Evolutionary conservation across 2,113 vertebrate species (phyloP).

Genomic region (Dipodomys ordii): DNA sequence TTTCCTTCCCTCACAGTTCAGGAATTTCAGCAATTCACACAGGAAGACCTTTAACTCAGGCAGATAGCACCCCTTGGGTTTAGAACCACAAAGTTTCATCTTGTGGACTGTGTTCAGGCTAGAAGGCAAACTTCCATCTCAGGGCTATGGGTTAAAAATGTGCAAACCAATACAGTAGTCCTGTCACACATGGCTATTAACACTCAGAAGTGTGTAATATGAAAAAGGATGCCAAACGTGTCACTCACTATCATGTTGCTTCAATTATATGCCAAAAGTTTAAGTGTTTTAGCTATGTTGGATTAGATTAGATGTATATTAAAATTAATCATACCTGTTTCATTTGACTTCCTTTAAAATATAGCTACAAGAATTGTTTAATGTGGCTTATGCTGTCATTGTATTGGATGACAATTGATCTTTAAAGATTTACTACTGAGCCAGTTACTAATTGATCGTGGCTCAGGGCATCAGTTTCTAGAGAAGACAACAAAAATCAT

Average conservation of each 20-base stretch:
- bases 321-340: not conserved
- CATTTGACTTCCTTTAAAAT: not conserved
- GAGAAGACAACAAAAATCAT: not conserved
- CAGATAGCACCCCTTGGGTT: no score
- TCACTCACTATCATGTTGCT: not conserved
- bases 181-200: not conserved
- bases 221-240: not conserved
- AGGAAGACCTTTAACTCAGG: not conserved
- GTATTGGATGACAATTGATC: not conserved
- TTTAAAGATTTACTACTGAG: not conserved
- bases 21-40: not conserved
- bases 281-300: not conserved
- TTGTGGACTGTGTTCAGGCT: no score
- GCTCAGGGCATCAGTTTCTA: not conserved
- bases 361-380: not conserved
- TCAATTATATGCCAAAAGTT: not conserved
- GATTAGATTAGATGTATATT: not conserved
- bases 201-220: not conserved
- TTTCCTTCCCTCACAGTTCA: not conserved
- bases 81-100: not conserved
- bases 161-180: no score
- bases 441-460: not conserved
- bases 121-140: accelerated
- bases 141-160: no score
- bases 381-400: not conserved